Evolutionary conservation across 1,140 invertebrate species (phyloP).

Genomic region (Philotrypesis tridentata): DNA sequence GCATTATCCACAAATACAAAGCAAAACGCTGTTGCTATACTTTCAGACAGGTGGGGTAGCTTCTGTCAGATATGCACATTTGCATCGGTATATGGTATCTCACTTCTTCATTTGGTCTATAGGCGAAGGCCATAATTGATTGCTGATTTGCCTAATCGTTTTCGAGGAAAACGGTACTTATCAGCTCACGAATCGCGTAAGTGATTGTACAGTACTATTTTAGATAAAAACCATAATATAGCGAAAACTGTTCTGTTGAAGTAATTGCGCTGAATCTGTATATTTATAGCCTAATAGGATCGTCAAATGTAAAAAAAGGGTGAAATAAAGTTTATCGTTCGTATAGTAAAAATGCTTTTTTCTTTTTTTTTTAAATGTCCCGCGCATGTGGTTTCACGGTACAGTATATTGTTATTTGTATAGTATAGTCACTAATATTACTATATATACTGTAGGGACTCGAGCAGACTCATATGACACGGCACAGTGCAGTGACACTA

Average conservation of each 20-base stretch:
- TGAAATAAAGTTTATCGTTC: background rate
- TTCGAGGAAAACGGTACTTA: background rate
- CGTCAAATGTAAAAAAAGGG: slow-evolving; percentile 9
- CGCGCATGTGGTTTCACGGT: too few relatives aligned
- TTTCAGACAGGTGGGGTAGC: background rate
- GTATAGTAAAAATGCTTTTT: background rate
- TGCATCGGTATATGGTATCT: background rate
- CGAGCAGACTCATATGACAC: too few relatives aligned
- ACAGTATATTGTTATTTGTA: too few relatives aligned
- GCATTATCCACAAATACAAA: too few relatives aligned
- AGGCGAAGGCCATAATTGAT: background rate
- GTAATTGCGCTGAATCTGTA: background rate
- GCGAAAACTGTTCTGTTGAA: background rate
- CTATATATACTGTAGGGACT: too few relatives aligned
- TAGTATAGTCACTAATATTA: too few relatives aligned
- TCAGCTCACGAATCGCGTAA: background rate
- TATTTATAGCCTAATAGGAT: background rate
- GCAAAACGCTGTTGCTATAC: background rate
- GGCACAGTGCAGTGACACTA: too few relatives aligned
- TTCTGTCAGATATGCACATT: background rate
- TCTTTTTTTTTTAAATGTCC: background rate
- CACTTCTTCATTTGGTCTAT: background rate
- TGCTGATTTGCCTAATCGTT: background rate
- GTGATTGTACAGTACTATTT: slow-evolving; percentile 15
- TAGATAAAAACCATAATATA: background rate